Evolutionary conservation across 1,140 invertebrate genomes (phyloP).

Genomic region (Parapsyche elsis): DNA sequence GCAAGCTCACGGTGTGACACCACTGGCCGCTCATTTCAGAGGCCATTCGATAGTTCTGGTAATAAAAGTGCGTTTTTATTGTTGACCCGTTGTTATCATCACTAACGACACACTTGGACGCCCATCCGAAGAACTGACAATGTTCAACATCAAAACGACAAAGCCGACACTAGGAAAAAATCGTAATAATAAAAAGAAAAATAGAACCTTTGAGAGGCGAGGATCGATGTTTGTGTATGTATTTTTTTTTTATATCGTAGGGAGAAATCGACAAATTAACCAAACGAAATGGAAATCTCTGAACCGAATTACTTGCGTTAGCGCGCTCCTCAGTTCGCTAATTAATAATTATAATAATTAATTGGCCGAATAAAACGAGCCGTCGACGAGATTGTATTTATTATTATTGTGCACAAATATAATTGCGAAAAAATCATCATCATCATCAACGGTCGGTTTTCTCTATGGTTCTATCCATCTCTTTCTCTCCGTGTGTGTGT

Average conservation of each 20-base stretch:
- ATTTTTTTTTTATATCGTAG: too few species aligned
- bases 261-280: too few species aligned
- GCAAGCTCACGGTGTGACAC: neutral
- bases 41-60: conserved; percentile 29
- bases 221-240: too few species aligned
- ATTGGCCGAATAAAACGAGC: conserved; percentile 11
- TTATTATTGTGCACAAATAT: conserved; percentile 12
- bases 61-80: conserved; percentile 45
- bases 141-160: conserved; percentile 40
- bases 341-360: conserved; percentile 23
- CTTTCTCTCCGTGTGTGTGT: too few species aligned
- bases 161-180: conserved; percentile 31
- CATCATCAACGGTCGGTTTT: too few species aligned
- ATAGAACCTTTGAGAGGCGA: neutral
- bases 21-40: neutral
- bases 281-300: too few species aligned
- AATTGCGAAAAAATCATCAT: neutral
- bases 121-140: conserved; percentile 37
- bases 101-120: conserved; percentile 41
- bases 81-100: conserved; percentile 42
- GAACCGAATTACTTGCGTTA: too few species aligned
- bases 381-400: conserved; percentile 5
- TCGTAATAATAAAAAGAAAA: neutral
- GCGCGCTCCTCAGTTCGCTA: neutral
- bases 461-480: too few species aligned